Base-by-base conservation (phyloP, 2,888 invertebrate genomes). In the Polyploca ridens region DNA sequence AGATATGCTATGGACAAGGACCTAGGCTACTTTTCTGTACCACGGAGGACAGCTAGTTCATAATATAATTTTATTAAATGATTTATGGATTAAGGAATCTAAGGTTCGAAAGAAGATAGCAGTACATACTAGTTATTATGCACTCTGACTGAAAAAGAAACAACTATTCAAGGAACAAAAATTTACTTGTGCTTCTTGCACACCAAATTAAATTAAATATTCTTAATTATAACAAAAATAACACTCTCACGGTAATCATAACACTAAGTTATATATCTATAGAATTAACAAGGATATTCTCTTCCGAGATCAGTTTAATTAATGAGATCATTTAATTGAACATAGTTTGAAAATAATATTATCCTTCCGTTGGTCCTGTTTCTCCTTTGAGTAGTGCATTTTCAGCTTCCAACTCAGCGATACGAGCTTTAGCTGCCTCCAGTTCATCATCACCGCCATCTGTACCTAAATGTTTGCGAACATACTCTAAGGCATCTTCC, bases 401-500 rank as follows among this genome's bases (percentile, higher is more conserved):
- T 86, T 96, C 96, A 35, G 95, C 94, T 85, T 96, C 95, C 7
- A 97, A 81, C 77, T 95, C 95, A 10, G 94, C 91, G 68, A 96
- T 95, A 66, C 95, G 94, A 33, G 93, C 91, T 75, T 94, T 94
- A 3, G 95, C 94, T 58, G 95, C 95, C 59, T 95, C 95, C 44
- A 96, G 76, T 78, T 96, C 94, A 83, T 95, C 89, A 72, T 88
- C 84, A 76, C 94, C 82, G 73, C 89, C 87, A 79, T 95, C 81
- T 69, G 90, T 86, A 49, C 91, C 90, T 46, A 94, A 81, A 76
- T 94, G 93, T 76, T 94, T 93, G 14, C 94, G 86, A 27, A 94
- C 93, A 79, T 96, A 97, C 94, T 97, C 97, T 77, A 98, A 90
- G 14, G 98, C 97, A 94, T 98, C 97, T 81, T 96, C 96, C 5